Evolutionary conservation across 1,140 invertebrate species (phyloP), one percentile per base, ranked within the genome.

Genomic region (Papilio glaucus): DNA sequence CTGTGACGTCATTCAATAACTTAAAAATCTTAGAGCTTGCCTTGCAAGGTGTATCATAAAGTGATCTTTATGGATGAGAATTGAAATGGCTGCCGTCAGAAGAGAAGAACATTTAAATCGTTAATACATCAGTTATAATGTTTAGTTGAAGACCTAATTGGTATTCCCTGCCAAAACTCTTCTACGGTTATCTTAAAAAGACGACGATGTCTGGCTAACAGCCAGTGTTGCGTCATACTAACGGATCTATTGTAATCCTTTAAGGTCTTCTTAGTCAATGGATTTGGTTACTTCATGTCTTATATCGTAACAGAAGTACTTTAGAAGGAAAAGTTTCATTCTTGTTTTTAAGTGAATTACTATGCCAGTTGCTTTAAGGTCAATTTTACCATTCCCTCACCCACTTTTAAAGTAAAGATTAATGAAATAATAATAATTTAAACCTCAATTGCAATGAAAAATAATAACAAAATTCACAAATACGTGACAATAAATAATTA

Each of bases 201-300:
- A 24, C 21, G 10, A 12, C 49, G 21, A 57, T 57, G 10, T 57
- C 49, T 57, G 49, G 49, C 49, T 57, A 24, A 57, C 24, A 57
- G 49, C 21, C 49, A 57, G 12, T 49, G 18, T 9, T 49, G 45
- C 45, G 45, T 49, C 45, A 49, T 49, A 26, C 3, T 26, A 57
- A 24, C 49, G 49, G 49, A 24, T 57, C 49, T 57, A 57, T 57
- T 57, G 49, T 57, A 26, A 57, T 57, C 49, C 49, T 53, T 53
- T 53, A 24, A 24, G 8, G 45, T 53, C 45, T 53, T 21, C 45
- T 24, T 57, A 57, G 10, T 24, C 10, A 57, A 57, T 57, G 49
- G n/a, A 57, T 57, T 57, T 24, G 21, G 21, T 24, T 1, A 57
- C 15, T 45, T 24, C 21, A 41, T n/a, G 39, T 41, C 13, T 41